Conservation (phyloP, 2,113 vertebrate species). For the Meriones unguiculatus region DNA sequence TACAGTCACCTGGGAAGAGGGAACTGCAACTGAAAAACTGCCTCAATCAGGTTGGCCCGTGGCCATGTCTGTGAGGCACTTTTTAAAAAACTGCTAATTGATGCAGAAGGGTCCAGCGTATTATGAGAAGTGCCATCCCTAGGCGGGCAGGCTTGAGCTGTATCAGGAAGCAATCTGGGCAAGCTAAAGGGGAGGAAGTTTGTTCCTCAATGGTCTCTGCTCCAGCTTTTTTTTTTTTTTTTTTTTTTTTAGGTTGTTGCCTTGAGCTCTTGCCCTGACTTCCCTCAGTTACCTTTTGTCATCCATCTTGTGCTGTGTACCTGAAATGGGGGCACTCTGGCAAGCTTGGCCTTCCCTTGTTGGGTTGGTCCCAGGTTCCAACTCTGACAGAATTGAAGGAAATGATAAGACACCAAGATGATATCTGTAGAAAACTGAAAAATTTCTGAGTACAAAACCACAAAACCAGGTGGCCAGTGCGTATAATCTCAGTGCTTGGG, state of each 20-base stretch:
- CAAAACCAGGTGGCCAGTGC: background rate
- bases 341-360: background rate
- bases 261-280: background rate
- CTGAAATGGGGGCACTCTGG: too few species aligned
- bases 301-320: background rate
- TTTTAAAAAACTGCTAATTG: background rate
- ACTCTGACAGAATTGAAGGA: background rate
- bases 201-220: background rate
- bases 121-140: too few species aligned
- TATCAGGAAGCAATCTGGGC: background rate
- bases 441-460: background rate
- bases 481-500: background rate
- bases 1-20: background rate
- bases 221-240: too few species aligned
- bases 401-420: too few species aligned
- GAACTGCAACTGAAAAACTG: background rate
- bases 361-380: background rate
- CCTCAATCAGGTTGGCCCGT: background rate
- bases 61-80: background rate
- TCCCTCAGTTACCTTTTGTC: background rate
- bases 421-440: background rate
- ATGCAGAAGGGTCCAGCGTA: background rate
- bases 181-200: background rate
- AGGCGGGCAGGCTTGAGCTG: too few species aligned
- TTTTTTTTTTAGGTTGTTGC: background rate